Evolutionary conservation across 2,888 invertebrate genomes (phyloP).

Genomic region (Drosophila pseudotalamancana): DNA sequence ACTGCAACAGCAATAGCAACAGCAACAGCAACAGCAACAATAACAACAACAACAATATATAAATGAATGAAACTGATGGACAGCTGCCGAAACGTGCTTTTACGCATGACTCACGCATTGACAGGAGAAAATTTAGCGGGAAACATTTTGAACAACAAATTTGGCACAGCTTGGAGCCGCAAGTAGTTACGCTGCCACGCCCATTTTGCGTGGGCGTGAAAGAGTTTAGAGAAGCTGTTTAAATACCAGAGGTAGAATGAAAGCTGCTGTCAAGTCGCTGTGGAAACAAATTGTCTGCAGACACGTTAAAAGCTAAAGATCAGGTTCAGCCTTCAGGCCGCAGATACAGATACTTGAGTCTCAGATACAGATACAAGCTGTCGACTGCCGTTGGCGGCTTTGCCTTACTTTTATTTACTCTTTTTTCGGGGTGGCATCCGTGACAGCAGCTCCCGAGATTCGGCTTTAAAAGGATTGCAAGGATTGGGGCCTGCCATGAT

Average conservation of each 20-base stretch:
- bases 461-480: constrained; percentile 62
- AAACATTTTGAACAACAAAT: constrained; percentile 16
- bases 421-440: constrained; percentile 9
- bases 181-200: constrained; percentile 6
- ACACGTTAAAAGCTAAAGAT: constrained; percentile 58
- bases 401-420: constrained; percentile 20
- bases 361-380: constrained; percentile 26
- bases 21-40: not conserved
- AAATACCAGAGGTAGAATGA: constrained; percentile 28
- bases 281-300: constrained; percentile 69
- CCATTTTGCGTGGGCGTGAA: constrained; percentile 33
- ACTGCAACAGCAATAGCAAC: constrained; percentile 13
- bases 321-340: constrained; percentile 39
- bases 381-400: constrained; percentile 60
- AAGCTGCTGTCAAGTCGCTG: constrained; percentile 46
- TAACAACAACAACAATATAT: constrained; percentile 20
- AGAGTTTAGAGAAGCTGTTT: constrained; percentile 27
- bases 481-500: constrained; percentile 68
- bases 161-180: not conserved
- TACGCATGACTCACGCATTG: constrained; percentile 69
- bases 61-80: constrained; percentile 38
- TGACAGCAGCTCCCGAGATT: constrained; percentile 52
- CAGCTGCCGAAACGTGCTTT: constrained; percentile 63
- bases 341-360: constrained; percentile 3
- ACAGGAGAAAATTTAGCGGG: constrained; percentile 38